A percentile compares a stretch with the other conserved stretches of the same genome.
These are phyloP conservation scores for Trichechus manatus DNA, from an alignment of 2,113 vertebrate species.

Conservation along the genomic window DNA sequence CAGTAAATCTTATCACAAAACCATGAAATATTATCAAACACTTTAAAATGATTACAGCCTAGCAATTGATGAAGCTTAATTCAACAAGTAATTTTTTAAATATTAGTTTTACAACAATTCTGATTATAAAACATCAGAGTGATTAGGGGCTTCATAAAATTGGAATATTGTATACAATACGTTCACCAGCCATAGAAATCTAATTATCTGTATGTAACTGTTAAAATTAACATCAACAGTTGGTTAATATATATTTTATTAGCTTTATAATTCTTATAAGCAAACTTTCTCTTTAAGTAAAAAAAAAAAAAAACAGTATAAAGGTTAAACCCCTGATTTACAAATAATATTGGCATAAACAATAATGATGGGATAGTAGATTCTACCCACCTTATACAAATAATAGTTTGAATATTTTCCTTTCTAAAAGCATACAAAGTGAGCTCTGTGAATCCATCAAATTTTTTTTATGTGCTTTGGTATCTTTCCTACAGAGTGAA, in stretches of 20 bases:
- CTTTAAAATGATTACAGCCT: background rate
- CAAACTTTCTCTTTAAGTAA: background rate
- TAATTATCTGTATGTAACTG: background rate
- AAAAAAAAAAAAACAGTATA: background rate
- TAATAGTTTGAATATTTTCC: background rate
- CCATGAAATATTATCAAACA: background rate
- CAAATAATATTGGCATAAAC: background rate
- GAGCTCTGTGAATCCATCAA: background rate
- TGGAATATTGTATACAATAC: background rate
- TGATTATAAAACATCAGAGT: constrained; percentile 19
- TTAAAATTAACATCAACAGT: background rate
- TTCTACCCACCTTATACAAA: background rate
- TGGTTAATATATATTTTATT: background rate
- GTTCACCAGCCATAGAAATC: background rate
- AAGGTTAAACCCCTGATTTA: background rate
- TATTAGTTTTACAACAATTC: background rate
- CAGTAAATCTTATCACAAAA: background rate
- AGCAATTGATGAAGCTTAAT: background rate
- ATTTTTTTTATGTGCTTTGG: background rate
- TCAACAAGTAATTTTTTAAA: constrained; percentile 10
- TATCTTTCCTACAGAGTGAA: constrained; percentile 6
- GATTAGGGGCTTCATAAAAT: background rate
- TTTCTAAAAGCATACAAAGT: background rate
- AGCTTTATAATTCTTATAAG: background rate
- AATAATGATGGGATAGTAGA: background rate